phyloP scores from a whole-genome alignment of 2,888 invertebrate species.

The Allacma fusca region DNA sequence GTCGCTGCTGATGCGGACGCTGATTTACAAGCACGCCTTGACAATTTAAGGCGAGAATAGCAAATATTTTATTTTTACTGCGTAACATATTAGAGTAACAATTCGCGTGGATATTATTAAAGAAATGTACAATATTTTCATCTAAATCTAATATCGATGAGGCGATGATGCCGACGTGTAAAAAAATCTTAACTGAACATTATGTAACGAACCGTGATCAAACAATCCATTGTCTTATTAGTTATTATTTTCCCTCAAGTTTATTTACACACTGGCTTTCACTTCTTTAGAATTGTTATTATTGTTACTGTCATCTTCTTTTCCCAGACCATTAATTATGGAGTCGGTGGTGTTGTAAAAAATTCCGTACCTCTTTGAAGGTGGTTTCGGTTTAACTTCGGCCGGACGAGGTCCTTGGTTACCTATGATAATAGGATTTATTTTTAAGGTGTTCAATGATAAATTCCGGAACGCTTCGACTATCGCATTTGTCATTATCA shows the following conservation, averaged over 20 bases:
- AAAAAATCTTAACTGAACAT: constrained; percentile 16
- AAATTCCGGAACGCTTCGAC: neutral
- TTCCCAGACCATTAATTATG: constrained; percentile 1
- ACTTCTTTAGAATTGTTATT: neutral
- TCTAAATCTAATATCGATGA: constrained; percentile 2
- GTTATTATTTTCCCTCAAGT: neutral
- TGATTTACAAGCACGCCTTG: constrained; percentile 94
- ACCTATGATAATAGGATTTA: neutral
- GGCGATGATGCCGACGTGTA: constrained; percentile 8
- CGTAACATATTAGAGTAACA: neutral
- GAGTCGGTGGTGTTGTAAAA: constrained; percentile 31
- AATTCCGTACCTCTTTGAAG: constrained; percentile 35
- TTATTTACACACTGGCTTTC: constrained; percentile 18
- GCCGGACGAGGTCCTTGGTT: neutral
- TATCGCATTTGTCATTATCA: neutral
- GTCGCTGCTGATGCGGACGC: constrained; percentile 86
- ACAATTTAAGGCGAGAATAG: constrained; percentile 90
- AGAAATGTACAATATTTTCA: neutral
- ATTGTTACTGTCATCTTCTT: constrained; percentile 2
- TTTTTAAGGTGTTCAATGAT: neutral
- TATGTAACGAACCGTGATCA: neutral
- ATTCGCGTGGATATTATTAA: neutral
- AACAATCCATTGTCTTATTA: neutral
- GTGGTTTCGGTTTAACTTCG: constrained; percentile 3
- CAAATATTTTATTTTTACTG: constrained; percentile 52